These are phyloP conservation scores for Paracentrotus lividus DNA, from an alignment of 53 echinoderm and acorn worm genomes.

Conservation along the genomic window DNA sequence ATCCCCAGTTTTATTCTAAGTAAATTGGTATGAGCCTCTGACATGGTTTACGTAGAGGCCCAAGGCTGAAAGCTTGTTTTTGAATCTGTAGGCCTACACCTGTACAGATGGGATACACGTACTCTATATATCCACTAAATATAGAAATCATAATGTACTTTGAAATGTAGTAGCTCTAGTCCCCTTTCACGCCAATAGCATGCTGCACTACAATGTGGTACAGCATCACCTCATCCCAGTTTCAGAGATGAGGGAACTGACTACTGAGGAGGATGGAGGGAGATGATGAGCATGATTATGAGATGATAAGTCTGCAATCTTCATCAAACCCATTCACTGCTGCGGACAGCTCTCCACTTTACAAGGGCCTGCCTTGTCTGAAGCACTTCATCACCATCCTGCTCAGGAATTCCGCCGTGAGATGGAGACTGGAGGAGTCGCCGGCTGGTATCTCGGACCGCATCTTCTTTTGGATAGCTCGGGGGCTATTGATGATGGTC, in stretches of 20 bases:
- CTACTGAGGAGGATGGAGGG: background rate
- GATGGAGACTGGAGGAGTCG: background rate
- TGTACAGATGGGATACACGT: too few relatives aligned
- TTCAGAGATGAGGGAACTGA: background rate
- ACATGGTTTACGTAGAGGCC: too few relatives aligned
- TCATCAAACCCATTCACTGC: conserved; percentile 18
- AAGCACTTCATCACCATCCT: conserved; percentile 14
- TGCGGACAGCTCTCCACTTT: conserved; percentile 38
- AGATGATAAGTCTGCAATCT: conserved; percentile 12
- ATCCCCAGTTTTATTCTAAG: too few relatives aligned
- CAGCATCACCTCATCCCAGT: background rate
- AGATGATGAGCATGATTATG: background rate
- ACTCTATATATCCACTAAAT: background rate
- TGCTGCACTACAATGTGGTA: background rate
- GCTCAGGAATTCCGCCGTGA: conserved; percentile 3
- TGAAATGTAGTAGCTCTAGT: background rate
- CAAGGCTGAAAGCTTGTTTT: too few relatives aligned
- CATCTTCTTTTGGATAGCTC: background rate
- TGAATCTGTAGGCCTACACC: too few relatives aligned
- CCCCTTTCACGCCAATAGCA: background rate
- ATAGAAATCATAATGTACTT: background rate
- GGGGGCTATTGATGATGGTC: conserved; percentile 17
- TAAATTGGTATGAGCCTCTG: too few relatives aligned
- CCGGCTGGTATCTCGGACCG: background rate
- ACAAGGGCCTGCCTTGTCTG: conserved; percentile 51